phyloP scores from a whole-genome alignment of 2,113 vertebrate genomes.

The Microcebus murinus region DNA sequence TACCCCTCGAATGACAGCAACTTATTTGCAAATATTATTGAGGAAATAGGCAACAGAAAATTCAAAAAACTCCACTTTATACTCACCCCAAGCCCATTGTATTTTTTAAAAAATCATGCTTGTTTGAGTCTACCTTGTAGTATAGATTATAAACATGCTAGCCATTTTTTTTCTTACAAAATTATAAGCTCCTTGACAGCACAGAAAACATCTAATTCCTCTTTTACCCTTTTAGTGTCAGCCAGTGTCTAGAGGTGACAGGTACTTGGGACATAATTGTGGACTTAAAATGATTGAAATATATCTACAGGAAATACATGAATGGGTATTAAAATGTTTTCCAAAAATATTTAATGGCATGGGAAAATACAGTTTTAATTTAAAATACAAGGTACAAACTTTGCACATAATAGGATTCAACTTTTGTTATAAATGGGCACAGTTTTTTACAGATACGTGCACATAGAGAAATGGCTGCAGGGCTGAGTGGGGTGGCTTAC shows the following conservation, averaged over 20 bases:
- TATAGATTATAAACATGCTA: neutral
- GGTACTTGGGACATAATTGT: neutral
- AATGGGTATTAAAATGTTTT: neutral
- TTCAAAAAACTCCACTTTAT: neutral
- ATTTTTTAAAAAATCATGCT: neutral
- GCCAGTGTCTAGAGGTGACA: neutral
- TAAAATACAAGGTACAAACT: neutral
- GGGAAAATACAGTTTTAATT: neutral
- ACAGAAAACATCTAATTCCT: neutral
- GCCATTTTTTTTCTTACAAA: neutral
- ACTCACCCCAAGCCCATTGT: neutral
- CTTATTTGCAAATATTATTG: neutral
- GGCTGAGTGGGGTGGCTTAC: too few species aligned
- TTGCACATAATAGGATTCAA: neutral
- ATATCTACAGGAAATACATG: neutral
- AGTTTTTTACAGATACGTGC: neutral
- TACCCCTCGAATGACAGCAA: neutral
- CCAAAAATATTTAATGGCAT: neutral
- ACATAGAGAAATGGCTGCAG: neutral
- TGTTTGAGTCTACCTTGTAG: neutral
- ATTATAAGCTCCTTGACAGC: neutral
- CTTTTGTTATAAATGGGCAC: constrained; percentile 27
- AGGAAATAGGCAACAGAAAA: neutral
- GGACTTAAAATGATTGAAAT: constrained; percentile 22
- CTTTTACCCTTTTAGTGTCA: neutral